A percentile compares a stretch with the other conserved stretches of the same genome.
These are phyloP conservation scores for Parambassis ranga DNA, from an alignment of 2,797 vertebrate genomes.

Conservation along the genomic window DNA sequence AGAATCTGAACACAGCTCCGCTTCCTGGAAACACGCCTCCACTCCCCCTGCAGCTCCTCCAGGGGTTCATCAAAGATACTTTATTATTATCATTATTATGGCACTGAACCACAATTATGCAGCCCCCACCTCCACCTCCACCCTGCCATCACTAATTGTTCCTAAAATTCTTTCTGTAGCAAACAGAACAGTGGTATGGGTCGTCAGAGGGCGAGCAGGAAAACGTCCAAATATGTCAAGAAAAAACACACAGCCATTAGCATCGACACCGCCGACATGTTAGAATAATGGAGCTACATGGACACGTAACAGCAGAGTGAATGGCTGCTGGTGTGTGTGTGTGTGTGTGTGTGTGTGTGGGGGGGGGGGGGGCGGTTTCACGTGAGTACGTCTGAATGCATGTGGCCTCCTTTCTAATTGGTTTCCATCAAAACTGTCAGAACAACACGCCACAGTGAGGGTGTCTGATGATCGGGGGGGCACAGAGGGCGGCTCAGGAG, in stretches of 20 bases:
- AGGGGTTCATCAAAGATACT: too few species aligned
- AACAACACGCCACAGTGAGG: not conserved
- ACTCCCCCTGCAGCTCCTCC: constrained; percentile 57
- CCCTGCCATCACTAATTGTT: constrained; percentile 52
- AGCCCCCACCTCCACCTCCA: constrained; percentile 9
- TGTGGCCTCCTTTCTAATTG: constrained; percentile 30
- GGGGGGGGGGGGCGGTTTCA: constrained; percentile 48
- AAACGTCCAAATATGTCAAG: constrained; percentile 41
- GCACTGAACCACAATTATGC: constrained; percentile 62
- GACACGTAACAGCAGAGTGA: not conserved
- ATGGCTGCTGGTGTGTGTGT: constrained; percentile 25
- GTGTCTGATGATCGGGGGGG: constrained; percentile 35
- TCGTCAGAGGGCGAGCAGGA: constrained; percentile 32
- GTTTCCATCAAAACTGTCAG: constrained; percentile 33
- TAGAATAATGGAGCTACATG: constrained; percentile 13
- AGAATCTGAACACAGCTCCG: constrained; percentile 49
- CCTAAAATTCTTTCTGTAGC: constrained; percentile 48
- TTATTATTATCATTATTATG: too few species aligned
- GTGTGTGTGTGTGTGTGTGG: too few species aligned
- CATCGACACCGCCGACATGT: not conserved
- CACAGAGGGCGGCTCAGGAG: too few species aligned
- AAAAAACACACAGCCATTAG: constrained; percentile 21
- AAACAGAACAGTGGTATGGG: constrained; percentile 24
- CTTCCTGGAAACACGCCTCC: constrained; percentile 33
- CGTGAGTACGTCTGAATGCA: constrained; percentile 39